Percentiles rank a stretch among this genome's conserved stretches.
Conservation (phyloP, 2,797 vertebrate species). For the Catostomus latipinnis region DNA sequence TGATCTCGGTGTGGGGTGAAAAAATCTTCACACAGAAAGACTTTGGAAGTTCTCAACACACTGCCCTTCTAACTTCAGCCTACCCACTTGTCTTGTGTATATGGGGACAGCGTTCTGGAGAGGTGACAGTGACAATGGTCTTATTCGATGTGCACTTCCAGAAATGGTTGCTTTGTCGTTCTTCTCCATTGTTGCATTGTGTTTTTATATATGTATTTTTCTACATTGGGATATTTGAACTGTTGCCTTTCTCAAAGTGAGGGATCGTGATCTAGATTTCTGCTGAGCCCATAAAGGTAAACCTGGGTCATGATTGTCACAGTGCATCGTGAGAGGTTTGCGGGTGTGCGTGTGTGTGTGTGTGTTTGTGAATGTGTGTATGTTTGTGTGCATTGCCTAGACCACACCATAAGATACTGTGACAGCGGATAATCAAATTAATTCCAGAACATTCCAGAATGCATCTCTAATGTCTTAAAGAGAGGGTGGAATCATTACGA, state of each 20-base stretch:
- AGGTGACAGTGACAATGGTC: constrained; percentile 53
- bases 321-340: constrained; percentile 47
- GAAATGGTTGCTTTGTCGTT: constrained; percentile 49
- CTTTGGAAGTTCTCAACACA: constrained; percentile 4
- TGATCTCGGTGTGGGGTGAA: constrained; percentile 14
- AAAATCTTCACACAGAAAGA: constrained; percentile 25
- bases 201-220: constrained; percentile 69
- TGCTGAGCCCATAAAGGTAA: constrained; percentile 53
- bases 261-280: constrained; percentile 52
- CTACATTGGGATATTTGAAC: constrained; percentile 60
- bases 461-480: constrained; percentile 44
- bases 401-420: constrained; percentile 57
- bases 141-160: constrained; percentile 74
- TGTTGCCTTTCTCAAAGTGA: constrained; percentile 58
- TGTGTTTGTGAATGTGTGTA: not conserved
- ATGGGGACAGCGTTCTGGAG: constrained; percentile 28
- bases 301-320: constrained; percentile 43
- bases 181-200: constrained; percentile 55
- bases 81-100: constrained; percentile 43
- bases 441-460: constrained; percentile 72
- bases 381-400: constrained; percentile 56
- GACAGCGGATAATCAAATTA: constrained; percentile 61
- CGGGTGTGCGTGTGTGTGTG: not conserved
- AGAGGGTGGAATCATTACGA: constrained; percentile 10
- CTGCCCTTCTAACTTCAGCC: constrained; percentile 30